Percentiles rank a stretch among this genome's conserved stretches.
Conservation (phyloP, 2,888 invertebrate species). For the Acanthosepion lycidas region DNA sequence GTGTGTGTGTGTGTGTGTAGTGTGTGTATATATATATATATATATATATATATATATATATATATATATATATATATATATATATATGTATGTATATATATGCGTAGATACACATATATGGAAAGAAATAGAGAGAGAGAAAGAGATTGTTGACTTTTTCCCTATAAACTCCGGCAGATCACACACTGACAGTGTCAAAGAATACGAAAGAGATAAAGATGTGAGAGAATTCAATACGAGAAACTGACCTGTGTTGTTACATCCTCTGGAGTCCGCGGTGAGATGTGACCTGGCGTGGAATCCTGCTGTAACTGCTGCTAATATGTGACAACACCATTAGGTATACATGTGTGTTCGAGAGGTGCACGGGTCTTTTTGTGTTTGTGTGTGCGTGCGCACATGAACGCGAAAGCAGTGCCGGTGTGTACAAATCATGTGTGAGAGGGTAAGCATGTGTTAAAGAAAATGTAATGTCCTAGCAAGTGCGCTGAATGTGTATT, state of each 20-base stretch:
- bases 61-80: not conserved
- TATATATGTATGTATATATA: slow-evolving; percentile 22
- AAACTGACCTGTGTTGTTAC: slow-evolving; percentile 9
- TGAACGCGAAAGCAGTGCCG: not conserved
- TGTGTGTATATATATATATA: too few species aligned
- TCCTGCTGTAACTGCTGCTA: slow-evolving; percentile 33
- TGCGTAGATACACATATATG: not conserved
- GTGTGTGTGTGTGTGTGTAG: too few species aligned
- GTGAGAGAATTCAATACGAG: not conserved
- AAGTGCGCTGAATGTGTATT: not conserved
- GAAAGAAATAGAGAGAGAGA: not conserved
- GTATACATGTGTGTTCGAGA: not conserved
- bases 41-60: too few species aligned
- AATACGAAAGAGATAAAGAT: not conserved
- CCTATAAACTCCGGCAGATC: not conserved
- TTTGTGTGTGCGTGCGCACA: not conserved
- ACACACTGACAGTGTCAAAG: not conserved
- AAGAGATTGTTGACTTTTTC: not conserved
- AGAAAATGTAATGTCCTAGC: not conserved
- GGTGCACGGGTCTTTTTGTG: slow-evolving; percentile 11
- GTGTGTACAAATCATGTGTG: not conserved
- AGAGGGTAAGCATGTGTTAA: not conserved
- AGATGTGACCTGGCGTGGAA: slow-evolving; percentile 12
- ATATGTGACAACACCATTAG: slow-evolving; percentile 21
- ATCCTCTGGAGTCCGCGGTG: slow-evolving; percentile 23